phyloP scores from a whole-genome alignment of 2,113 vertebrate species.

The Dasypus novemcinctus region DNA sequence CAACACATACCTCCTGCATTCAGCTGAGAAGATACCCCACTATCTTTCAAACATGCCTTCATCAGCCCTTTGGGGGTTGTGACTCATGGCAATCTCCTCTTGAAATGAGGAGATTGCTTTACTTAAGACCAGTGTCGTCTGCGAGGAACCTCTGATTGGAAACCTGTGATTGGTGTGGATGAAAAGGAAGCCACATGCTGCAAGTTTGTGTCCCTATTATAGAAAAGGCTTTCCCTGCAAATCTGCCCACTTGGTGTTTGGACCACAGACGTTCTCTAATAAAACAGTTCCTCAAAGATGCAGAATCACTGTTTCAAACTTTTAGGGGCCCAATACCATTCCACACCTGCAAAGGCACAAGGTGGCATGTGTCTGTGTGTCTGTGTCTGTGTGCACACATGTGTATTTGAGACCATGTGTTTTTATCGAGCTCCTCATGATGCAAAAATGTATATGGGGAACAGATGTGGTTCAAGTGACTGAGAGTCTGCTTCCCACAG shows the following conservation, averaged over 20 bases:
- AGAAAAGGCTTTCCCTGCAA: neutral
- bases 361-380: neutral
- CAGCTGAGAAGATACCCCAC: neutral
- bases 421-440: neutral
- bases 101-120: constrained; percentile 20
- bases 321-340: neutral
- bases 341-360: neutral
- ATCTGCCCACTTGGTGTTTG: neutral
- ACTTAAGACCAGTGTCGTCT: neutral
- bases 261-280: neutral
- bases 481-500: too few species aligned
- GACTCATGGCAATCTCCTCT: neutral
- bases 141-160: neutral
- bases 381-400: neutral
- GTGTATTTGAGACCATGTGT: neutral
- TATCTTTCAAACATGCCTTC: neutral
- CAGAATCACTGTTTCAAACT: neutral
- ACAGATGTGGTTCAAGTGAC: too few species aligned
- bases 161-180: neutral
- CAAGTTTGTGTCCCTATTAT: neutral
- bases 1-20: neutral
- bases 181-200: neutral
- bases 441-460: neutral
- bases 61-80: neutral
- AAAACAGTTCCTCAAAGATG: neutral